Evolutionary conservation across 2,113 vertebrate species (phyloP).

Genomic region (Arvicanthis niloticus): DNA sequence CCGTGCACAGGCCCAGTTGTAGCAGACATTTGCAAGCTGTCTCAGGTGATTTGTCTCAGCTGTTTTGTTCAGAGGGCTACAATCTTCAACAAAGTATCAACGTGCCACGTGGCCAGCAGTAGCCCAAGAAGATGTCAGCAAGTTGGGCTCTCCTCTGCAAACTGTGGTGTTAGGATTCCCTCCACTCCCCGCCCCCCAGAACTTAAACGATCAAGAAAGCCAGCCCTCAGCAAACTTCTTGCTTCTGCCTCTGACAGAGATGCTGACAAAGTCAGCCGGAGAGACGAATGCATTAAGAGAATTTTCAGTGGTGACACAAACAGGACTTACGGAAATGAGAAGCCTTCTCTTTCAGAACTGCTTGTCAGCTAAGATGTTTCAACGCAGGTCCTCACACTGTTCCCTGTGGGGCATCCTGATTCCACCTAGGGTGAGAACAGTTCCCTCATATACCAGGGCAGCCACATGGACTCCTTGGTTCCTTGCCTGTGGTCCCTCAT

Average conservation of each 20-base stretch:
- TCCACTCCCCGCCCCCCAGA: no score
- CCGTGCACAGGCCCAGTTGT: neutral
- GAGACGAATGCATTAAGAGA: neutral
- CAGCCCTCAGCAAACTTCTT: neutral
- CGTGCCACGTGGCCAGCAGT: neutral
- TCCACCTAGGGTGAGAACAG: accelerated
- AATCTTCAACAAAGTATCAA: neutral
- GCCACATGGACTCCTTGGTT: accelerated
- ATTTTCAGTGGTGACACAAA: accelerated
- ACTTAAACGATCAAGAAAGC: neutral
- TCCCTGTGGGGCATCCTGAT: accelerated
- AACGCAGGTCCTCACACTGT: accelerated
- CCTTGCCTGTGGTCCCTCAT: neutral
- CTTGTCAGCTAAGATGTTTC: accelerated
- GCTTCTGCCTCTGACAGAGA: neutral
- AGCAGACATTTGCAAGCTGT: neutral
- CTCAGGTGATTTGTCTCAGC: neutral
- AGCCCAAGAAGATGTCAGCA: neutral
- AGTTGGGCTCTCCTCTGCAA: accelerated
- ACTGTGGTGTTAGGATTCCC: neutral
- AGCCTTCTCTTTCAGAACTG: neutral
- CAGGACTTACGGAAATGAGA: accelerated
- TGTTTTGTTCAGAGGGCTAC: neutral
- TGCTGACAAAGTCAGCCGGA: accelerated
- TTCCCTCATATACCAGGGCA: neutral